Base-by-base conservation (phyloP, 1,140 invertebrate genomes). In the Phymastichus coffea region DNA sequence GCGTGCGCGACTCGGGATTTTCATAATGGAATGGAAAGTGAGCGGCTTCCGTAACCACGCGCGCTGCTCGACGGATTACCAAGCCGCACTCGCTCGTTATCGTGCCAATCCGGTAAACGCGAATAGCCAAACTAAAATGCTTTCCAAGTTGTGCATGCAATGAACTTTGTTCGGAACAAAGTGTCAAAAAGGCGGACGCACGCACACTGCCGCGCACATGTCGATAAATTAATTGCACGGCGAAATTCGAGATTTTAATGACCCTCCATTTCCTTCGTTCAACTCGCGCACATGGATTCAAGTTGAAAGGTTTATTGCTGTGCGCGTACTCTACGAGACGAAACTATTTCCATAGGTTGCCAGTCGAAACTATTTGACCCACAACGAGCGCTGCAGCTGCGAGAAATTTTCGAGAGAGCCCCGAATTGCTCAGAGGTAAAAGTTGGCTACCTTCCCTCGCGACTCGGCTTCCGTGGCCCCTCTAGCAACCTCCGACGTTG, bases 301-400 rank as follows among this genome's bases (percentile, higher is more conserved):
- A 41, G 25, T n/a, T 53, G 37, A 53, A 53, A 53, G 51, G n/a
- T 53, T 40, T 53, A 53, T 53, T 41, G 23, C 51, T 15, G 47
- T n/a, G n/a, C n/a, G 19, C 9, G 25, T 30, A 33, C 28, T 47
- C 20, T n/a, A n/a, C 66, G 66, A 58, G 53, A 43, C 37, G 59
- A 70, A 76, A 76, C 73, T 74, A 75, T 74, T 66, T 68, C 66
- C 62, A 55, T 65, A 63, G 66, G 67, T 65, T 72, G 63, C 37
- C 54, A 57, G 43, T 30, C 48, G 56, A 51, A 74, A 75, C 72
- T 76, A 74, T 76, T 74, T 68, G 61, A 54, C 44, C 38, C 63
- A 48, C 63, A 64, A 63, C 65, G 63, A 46, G 30, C 57, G 56
- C n/a, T n/a, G 63, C 68, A 66, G 70, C 7, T 64, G 64, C 62